A percentile compares a stretch with the other conserved stretches of the same genome.
Evolutionary conservation across 2,113 vertebrate genomes (phyloP).

Genomic region (Mirza zaza): DNA sequence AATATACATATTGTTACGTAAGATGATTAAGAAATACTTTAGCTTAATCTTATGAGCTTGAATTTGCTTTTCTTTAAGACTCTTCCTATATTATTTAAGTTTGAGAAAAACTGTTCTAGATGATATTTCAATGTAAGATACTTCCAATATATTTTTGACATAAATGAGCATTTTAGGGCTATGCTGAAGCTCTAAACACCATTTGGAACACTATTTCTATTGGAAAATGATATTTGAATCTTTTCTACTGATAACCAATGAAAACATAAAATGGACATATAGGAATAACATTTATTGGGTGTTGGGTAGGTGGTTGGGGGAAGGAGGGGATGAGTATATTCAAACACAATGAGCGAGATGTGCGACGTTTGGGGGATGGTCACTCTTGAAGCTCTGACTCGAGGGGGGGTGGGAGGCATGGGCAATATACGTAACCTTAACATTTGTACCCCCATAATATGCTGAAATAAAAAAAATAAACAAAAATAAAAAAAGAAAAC

Average conservation of each 20-base stretch:
- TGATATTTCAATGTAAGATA: background rate
- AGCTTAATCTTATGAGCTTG: background rate
- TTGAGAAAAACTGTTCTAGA: background rate
- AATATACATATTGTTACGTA: background rate
- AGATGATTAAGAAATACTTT: conserved; percentile 1
- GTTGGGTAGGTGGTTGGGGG: no score
- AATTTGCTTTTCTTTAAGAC: background rate
- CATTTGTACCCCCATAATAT: no score
- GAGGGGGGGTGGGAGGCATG: no score
- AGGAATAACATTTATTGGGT: no score
- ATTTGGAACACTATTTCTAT: background rate
- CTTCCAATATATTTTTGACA: background rate
- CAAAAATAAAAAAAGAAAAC: background rate
- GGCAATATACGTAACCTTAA: no score
- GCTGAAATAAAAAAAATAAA: no score
- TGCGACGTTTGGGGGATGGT: no score
- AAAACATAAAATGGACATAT: background rate
- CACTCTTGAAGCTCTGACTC: no score
- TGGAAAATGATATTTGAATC: background rate
- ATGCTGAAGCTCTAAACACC: background rate
- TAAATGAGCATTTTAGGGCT: background rate
- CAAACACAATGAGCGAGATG: no score
- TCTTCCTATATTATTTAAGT: background rate
- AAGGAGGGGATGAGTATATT: no score
- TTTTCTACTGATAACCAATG: background rate